These are phyloP conservation scores for Cydia splendana DNA, from an alignment of 1,140 invertebrate species.

Conservation along the genomic window DNA sequence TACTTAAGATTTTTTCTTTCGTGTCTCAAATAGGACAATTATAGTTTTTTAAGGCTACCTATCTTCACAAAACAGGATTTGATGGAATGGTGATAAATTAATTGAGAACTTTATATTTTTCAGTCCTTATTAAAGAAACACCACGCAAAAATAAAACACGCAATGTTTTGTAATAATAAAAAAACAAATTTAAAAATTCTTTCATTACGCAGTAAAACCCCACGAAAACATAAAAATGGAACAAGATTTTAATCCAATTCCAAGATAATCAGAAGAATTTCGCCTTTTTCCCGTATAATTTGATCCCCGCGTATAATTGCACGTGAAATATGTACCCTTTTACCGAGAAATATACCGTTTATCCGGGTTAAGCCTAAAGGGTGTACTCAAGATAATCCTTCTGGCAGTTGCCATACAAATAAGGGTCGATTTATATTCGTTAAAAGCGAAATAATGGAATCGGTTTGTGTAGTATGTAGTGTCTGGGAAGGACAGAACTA, in stretches of 20 bases:
- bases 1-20: too few relatives aligned
- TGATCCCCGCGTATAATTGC: slow-evolving; percentile 27
- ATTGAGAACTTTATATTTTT: too few relatives aligned
- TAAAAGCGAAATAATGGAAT: slow-evolving; percentile 16
- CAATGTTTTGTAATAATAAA: too few relatives aligned
- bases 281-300: slow-evolving; percentile 13
- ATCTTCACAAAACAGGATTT: too few relatives aligned
- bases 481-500: not conserved
- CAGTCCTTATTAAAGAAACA: too few relatives aligned
- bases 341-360: slow-evolving; percentile 17
- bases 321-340: slow-evolving; percentile 5
- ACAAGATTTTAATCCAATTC: not conserved
- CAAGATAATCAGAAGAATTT: not conserved
- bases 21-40: too few relatives aligned
- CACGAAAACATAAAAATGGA: not conserved
- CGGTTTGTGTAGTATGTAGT: not conserved
- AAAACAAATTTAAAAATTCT: too few relatives aligned
- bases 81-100: too few relatives aligned
- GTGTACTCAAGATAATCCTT: slow-evolving; percentile 26
- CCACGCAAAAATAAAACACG: too few relatives aligned
- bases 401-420: slow-evolving; percentile 12
- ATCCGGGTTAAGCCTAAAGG: slow-evolving; percentile 24
- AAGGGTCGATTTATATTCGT: slow-evolving; percentile 11
- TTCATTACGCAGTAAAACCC: not conserved
- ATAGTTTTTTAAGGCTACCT: too few relatives aligned